These are phyloP conservation scores for Caenorhabditis macrosperma DNA, from an alignment of 2,888 invertebrate genomes.

Conservation along the genomic window DNA sequence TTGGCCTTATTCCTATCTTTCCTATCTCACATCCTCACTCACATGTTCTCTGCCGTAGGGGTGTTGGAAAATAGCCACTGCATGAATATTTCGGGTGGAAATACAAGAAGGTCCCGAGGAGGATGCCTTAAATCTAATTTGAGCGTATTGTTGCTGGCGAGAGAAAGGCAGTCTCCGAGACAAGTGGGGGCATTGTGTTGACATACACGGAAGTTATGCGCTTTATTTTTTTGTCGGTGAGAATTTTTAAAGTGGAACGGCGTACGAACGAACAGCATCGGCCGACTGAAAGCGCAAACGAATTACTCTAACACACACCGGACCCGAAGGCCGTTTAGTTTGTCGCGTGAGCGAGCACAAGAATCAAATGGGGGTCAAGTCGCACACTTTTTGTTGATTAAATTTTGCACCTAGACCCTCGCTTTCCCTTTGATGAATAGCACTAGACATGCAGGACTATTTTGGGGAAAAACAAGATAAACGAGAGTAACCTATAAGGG, in stretches of 20 bases:
- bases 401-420: conserved; percentile 48
- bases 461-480: conserved; percentile 23
- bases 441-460: conserved; percentile 38
- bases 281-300: not conserved
- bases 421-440: conserved; percentile 44
- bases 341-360: conserved; percentile 21
- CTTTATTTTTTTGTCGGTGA: conserved; percentile 13
- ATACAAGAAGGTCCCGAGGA: conserved; percentile 46
- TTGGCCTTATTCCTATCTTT: conserved; percentile 3
- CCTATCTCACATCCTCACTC: not conserved
- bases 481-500: conserved; percentile 7
- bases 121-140: conserved; percentile 56
- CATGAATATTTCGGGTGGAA: conserved; percentile 34
- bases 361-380: conserved; percentile 40
- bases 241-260: not conserved
- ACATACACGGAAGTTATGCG: conserved; percentile 36
- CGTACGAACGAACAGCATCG: not conserved
- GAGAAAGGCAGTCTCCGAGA: not conserved
- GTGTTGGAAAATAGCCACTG: conserved; percentile 11
- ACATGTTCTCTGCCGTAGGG: conserved; percentile 30
- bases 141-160: conserved; percentile 46
- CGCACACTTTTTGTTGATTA: conserved; percentile 55
- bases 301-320: not conserved
- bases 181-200: conserved; percentile 26
- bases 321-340: not conserved